These are phyloP conservation scores for Nephrotoma flavescens DNA, from an alignment of 2,888 invertebrate genomes.

Conservation along the genomic window DNA sequence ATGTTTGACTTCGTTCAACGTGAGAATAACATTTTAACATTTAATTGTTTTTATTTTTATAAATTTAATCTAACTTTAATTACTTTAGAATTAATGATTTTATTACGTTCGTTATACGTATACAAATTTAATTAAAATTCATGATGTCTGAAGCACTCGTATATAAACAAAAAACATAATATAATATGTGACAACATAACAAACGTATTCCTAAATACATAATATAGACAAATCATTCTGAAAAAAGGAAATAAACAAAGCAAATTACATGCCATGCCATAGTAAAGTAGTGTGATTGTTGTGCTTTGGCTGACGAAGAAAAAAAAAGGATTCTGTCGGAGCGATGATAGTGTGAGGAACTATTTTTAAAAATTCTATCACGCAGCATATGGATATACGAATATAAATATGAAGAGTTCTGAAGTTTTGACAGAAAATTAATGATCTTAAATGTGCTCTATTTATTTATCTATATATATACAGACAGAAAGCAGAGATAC, in stretches of 20 bases:
- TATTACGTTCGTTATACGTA: not conserved
- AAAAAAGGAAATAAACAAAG: not conserved
- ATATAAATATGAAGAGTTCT: not conserved
- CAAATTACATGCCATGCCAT: not conserved
- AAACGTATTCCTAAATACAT: not conserved
- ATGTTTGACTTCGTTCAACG: not conserved
- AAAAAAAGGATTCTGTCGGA: not conserved
- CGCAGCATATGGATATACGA: not conserved
- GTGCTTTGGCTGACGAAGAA: not conserved
- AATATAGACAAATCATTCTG: not conserved
- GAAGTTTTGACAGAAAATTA: not conserved
- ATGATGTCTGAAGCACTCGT: not conserved
- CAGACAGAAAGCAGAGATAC: not conserved
- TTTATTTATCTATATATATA: not conserved
- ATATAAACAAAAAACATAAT: not conserved
- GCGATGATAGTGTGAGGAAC: not conserved
- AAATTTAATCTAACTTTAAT: not conserved
- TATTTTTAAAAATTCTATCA: not conserved
- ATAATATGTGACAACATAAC: not conserved
- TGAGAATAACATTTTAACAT: not conserved
- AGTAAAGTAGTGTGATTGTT: not conserved
- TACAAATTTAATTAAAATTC: not conserved
- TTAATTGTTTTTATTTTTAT: not conserved
- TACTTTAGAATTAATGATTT: not conserved
- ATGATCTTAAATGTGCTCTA: not conserved